Evolutionary conservation across 2,888 invertebrate species (phyloP), one percentile per base, ranked within the genome.

Genomic region (Masnerella sp.): DNA sequence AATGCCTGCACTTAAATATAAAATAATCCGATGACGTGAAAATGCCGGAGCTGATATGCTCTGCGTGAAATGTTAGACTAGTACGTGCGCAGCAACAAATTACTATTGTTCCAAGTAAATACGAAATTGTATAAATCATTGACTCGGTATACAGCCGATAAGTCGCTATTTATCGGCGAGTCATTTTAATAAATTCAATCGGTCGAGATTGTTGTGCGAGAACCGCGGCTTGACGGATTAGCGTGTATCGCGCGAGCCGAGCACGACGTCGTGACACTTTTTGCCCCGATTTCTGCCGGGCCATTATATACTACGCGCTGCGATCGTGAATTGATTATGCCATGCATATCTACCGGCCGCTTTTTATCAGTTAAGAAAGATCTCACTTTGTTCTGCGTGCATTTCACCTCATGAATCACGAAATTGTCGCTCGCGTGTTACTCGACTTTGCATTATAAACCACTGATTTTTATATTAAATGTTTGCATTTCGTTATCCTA

Each of bases 351-450:
- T 62, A 30, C 30, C 28, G 11, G 25, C n/a, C 9, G 9, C 14
- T 12, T 17, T 65, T 68, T n/a, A 58, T 58, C 67, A 51, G 47
- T 67, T 34, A 34, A 40, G 42, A 58, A 65, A 8, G 36, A 71
- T 59, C 59, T 45, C 14, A n/a, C 36, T 43, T 38, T 42, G 56
- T 56, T 47, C 56, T 14, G 42, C 52, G 14, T 47, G 40, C 52
- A 17, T 61, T 69, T 11, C 32, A 45, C 30, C 25, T 18, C 42
- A 7, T 51, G 51, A 70, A 69, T 58, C 58, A 68, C 59, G 38
- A 43, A 30, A 59, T 22, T 45, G 52, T 52, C 43, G 51, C 36
- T 34, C 17, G 51, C 28, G 36, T 45, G 56, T 58, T 36, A 22
- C 12, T 5, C n/a, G 34, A 25, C 34, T 32, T 34, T 47, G 18